A percentile compares a stretch with the other conserved stretches of the same genome.
These are phyloP conservation scores for Progne subis DNA, from an alignment of 2,113 vertebrate genomes.

Conservation along the genomic window DNA sequence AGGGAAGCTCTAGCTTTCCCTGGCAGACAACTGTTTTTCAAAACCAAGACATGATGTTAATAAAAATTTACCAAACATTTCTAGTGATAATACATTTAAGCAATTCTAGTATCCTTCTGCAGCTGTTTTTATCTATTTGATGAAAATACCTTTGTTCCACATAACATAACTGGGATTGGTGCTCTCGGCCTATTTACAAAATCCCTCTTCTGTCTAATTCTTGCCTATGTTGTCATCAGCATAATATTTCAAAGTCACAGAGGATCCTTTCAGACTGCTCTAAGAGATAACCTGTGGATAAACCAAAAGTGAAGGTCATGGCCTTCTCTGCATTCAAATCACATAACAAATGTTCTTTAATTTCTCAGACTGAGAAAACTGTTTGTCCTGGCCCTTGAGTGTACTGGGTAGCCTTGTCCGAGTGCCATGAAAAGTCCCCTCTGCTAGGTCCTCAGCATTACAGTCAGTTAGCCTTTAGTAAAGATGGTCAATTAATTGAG, in stretches of 20 bases:
- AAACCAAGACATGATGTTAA: neutral
- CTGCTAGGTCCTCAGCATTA: neutral
- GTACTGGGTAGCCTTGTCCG: neutral
- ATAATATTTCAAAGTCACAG: neutral
- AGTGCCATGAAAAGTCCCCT: neutral
- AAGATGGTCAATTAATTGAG: neutral
- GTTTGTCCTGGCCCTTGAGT: neutral
- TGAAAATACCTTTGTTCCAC: neutral
- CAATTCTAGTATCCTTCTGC: neutral
- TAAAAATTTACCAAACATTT: neutral
- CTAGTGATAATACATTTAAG: neutral
- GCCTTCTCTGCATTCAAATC: neutral
- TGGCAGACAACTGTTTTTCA: no score
- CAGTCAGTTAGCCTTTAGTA: neutral
- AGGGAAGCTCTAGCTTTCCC: no score
- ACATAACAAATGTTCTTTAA: neutral
- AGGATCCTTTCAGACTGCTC: neutral
- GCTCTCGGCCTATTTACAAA: neutral
- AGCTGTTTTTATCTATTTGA: neutral
- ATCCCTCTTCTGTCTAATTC: neutral
- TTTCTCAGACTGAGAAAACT: neutral
- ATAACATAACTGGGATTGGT: neutral
- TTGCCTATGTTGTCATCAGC: neutral
- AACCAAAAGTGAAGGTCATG: neutral
- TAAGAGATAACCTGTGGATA: neutral